Evolutionary conservation across 2,888 invertebrate species (phyloP), one percentile per base, ranked within the genome.

Genomic region (Autographa pulchrina): DNA sequence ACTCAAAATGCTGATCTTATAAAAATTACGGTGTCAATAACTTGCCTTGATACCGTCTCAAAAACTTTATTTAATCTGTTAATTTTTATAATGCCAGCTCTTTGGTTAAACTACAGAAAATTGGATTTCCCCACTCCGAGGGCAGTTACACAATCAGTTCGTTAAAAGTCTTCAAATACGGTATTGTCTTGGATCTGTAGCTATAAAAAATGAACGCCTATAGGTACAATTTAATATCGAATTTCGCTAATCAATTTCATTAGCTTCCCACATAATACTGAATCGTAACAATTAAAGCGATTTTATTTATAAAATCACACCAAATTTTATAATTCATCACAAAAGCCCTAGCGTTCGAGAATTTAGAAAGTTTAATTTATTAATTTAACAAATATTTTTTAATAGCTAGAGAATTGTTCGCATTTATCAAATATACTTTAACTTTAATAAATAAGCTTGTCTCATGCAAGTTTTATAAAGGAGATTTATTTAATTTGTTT

Each of bases 151-250:
- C 81, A 88, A 87, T 91, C 89, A 92, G 90, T 91, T 83, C 89
- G 56, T 48, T 86, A 77, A 78, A 86, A 90, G 89, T 90, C 87
- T 90, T 88, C 86, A 67, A 80, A 86, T 83, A 81, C 77, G 84
- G 88, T 92, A 92, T 92, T 92, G 92, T 92, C 91, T 84, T 80
- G 86, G 86, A 85, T 84, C 74, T 85, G 79, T 75, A 81, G 75
- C 77, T 79, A 78, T 59, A 68, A 72, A 73, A 72, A 81, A 68
- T 20, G 48, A 69, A 66, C 32, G 14, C 52, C 54, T 70, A 63
- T n/a, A 25, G 25, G 25, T 20, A 66, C n/a, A 72, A 75, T 72
- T 69, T 60, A 66, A 20, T 62, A 41, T 63, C 54, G 59, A 70
- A 71, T 67, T 64, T 65, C 43, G 71, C 61, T 80, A 67, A 72